phyloP scores from a whole-genome alignment of 2,113 vertebrate genomes.

The Mormoops blainvillei region DNA sequence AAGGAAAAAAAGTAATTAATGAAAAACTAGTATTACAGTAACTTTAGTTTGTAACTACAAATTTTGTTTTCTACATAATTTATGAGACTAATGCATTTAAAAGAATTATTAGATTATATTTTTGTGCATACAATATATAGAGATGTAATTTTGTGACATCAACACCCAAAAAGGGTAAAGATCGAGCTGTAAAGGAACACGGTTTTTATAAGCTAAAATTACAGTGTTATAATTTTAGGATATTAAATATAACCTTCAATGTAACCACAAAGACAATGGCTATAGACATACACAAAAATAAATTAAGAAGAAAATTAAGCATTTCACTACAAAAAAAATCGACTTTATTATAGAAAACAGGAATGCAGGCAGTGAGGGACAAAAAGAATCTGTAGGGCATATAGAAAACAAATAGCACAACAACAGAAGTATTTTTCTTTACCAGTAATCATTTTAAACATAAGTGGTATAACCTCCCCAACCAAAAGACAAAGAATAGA shows the following conservation, averaged over 20 bases:
- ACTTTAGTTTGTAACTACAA: neutral
- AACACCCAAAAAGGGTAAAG: neutral
- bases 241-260: neutral
- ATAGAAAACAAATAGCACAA: too few relatives aligned
- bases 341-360: neutral
- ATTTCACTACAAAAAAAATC: neutral
- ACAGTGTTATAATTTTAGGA: neutral
- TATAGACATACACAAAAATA: neutral
- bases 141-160: neutral
- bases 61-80: neutral
- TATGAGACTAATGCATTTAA: neutral
- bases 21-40: neutral
- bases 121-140: neutral
- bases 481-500: neutral
- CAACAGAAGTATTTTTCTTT: too few relatives aligned
- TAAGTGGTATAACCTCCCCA: too few relatives aligned
- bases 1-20: neutral
- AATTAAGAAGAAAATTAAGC: neutral
- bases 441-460: too few relatives aligned
- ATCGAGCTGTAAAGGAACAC: neutral
- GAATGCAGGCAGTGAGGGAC: neutral
- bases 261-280: neutral
- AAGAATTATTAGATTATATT: neutral
- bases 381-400: too few relatives aligned
- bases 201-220: neutral